Evolutionary conservation across 1,140 invertebrate species (phyloP).

Genomic region (Nixonia krombeini): DNA sequence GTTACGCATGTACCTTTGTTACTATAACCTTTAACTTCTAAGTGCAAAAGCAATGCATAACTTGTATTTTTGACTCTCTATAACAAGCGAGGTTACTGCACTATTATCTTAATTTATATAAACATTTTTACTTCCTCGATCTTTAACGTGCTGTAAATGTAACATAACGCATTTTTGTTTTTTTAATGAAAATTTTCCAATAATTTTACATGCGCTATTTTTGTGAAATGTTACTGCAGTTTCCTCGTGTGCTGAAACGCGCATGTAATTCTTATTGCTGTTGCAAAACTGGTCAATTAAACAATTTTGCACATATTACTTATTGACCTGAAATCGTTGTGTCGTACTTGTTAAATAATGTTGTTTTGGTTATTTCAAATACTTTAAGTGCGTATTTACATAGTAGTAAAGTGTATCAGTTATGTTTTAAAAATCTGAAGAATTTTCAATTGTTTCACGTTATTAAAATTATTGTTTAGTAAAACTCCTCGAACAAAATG

Average conservation of each 20-base stretch:
- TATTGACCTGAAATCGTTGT: slow-evolving; percentile 17
- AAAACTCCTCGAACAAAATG: too few species aligned
- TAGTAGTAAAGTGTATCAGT: background rate
- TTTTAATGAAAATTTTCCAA: too few species aligned
- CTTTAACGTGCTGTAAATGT: too few species aligned
- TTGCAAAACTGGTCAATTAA: background rate
- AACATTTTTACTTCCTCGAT: too few species aligned
- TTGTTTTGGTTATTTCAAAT: background rate
- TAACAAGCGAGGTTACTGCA: slow-evolving; percentile 28
- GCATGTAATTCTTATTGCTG: too few species aligned
- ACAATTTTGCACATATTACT: slow-evolving; percentile 11
- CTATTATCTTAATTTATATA: too few species aligned
- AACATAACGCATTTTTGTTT: too few species aligned
- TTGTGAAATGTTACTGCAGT: slow-evolving; percentile 10
- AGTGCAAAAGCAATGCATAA: slow-evolving; percentile 17
- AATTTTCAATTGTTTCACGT: too few species aligned
- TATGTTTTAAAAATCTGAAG: too few species aligned
- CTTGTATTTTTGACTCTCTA: slow-evolving; percentile 28
- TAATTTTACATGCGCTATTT: too few species aligned
- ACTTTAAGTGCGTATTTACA: background rate
- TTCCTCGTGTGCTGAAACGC: too few species aligned
- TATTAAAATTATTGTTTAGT: too few species aligned
- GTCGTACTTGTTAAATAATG: background rate
- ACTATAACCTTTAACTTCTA: slow-evolving; percentile 26
- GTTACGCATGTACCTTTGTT: slow-evolving; percentile 13